A percentile compares a stretch with the other conserved stretches of the same genome.
These are phyloP conservation scores for Macquaria ambigua DNA, from an alignment of 2,113 vertebrate genomes.

Conservation along the genomic window DNA sequence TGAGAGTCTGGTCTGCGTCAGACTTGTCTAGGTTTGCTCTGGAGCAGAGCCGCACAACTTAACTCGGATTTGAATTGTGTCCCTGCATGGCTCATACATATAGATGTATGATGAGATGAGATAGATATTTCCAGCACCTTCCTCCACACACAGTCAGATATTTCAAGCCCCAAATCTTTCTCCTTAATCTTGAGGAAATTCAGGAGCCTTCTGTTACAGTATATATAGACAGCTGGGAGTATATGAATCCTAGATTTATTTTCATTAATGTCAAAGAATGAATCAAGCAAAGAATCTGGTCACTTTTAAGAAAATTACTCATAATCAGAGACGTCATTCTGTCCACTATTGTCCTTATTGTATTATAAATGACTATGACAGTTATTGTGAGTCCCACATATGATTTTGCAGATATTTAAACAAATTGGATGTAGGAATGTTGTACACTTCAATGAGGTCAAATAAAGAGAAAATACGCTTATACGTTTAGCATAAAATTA, in stretches of 20 bases:
- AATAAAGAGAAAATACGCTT: neutral
- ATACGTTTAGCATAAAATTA: neutral
- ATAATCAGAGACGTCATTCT: neutral
- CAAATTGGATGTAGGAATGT: neutral
- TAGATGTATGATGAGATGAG: too few species aligned
- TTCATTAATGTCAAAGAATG: neutral
- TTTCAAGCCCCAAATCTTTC: neutral
- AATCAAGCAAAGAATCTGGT: neutral
- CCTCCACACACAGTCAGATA: neutral
- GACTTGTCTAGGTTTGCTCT: neutral
- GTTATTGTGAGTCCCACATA: neutral
- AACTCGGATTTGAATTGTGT: neutral
- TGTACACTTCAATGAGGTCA: neutral
- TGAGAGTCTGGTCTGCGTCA: constrained; percentile 2
- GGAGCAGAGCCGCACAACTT: neutral
- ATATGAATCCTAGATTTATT: neutral
- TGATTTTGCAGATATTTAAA: neutral
- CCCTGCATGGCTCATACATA: constrained; percentile 5
- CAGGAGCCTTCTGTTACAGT: neutral
- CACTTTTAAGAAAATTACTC: neutral
- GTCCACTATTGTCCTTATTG: neutral
- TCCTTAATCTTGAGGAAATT: neutral
- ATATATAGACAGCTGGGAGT: neutral
- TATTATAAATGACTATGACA: neutral
- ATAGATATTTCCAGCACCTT: constrained; percentile 2